Evolutionary conservation across 2,113 vertebrate species (phyloP).

Genomic region (Ciconia boyciana): DNA sequence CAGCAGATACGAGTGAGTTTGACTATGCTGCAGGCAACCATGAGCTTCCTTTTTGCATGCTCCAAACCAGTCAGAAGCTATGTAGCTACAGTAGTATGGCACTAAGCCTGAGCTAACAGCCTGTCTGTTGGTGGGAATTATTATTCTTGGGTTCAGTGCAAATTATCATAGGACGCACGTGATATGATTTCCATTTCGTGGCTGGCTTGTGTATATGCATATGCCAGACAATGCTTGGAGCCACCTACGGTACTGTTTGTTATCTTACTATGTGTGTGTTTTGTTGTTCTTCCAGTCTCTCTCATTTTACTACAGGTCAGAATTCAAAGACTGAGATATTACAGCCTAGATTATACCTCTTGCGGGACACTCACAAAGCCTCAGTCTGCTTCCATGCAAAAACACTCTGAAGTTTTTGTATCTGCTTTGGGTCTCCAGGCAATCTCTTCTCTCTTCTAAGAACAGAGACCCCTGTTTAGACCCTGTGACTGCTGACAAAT

Average conservation of each 20-base stretch:
- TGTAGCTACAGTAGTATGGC: accelerated
- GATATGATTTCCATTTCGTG: not conserved
- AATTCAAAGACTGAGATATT: not conserved
- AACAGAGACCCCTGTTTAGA: not conserved
- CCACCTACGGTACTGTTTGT: not conserved
- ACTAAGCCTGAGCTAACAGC: not conserved
- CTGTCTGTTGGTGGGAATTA: not conserved
- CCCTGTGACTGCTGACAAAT: not conserved
- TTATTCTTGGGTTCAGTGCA: not conserved
- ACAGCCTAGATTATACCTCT: not conserved
- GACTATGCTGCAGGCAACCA: not conserved
- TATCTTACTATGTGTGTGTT: not conserved
- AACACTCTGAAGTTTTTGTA: not conserved
- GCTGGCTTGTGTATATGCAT: not conserved
- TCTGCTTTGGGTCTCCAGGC: not conserved
- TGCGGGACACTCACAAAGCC: not conserved
- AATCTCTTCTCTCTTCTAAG: not conserved
- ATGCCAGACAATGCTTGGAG: not conserved
- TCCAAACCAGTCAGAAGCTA: not conserved
- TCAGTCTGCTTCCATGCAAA: not conserved
- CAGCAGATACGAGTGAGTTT: accelerated
- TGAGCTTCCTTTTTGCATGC: not conserved
- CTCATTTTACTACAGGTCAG: not conserved
- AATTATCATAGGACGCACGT: accelerated
- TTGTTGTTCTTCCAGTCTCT: not conserved